These are phyloP conservation scores for Gambelia wislizenii DNA, from an alignment of 2,797 vertebrate species.

Conservation along the genomic window DNA sequence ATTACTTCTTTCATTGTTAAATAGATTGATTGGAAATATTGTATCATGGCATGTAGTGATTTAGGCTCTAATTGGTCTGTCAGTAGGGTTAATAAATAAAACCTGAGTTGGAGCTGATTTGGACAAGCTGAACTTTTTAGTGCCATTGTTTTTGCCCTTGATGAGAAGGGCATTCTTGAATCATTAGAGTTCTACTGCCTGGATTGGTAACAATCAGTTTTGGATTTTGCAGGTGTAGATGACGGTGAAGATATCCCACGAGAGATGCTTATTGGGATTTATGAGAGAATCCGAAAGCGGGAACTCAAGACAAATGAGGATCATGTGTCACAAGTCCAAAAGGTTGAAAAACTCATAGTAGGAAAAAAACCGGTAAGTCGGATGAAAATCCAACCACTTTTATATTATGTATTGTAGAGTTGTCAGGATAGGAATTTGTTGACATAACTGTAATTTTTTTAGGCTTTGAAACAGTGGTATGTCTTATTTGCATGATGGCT, in stretches of 20 bases:
- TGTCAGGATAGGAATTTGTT: neutral
- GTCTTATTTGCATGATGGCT: neutral
- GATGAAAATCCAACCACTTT: neutral
- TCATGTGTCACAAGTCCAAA: constrained; percentile 98
- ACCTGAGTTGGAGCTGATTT: rapidly evolving
- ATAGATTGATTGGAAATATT: neutral
- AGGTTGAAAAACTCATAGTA: constrained; percentile 98
- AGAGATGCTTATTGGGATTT: constrained; percentile 95
- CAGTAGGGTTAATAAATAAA: neutral
- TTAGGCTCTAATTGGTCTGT: neutral
- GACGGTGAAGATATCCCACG: constrained; percentile 96
- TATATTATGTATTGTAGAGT: neutral
- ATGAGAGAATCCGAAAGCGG: constrained; percentile 93
- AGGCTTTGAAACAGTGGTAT: neutral
- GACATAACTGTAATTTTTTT: neutral
- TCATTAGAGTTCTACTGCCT: neutral
- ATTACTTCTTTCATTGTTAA: neutral
- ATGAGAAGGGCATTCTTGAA: neutral
- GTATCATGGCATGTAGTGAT: neutral
- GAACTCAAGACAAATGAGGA: constrained; percentile 98
- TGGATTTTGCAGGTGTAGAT: constrained; percentile 87
- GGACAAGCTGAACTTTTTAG: rapidly evolving
- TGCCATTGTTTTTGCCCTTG: neutral
- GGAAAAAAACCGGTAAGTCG: constrained; percentile 95
- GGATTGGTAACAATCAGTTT: neutral